These are phyloP conservation scores for Nematolebias whitei DNA, from an alignment of 2,113 vertebrate genomes.

Conservation along the genomic window DNA sequence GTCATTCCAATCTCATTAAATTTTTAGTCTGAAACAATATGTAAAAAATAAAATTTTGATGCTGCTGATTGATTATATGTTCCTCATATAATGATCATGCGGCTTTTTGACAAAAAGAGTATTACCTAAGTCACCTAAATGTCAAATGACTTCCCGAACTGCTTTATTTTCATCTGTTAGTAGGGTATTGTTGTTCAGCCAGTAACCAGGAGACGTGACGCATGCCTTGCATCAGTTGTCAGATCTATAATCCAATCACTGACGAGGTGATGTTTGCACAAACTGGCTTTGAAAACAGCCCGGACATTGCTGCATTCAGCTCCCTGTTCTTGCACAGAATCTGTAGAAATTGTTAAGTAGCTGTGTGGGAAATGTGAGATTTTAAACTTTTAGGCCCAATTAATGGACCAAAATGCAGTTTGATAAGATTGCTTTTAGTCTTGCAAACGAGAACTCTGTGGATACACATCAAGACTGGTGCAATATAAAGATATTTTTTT, in stretches of 20 bases:
- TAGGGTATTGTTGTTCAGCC: neutral
- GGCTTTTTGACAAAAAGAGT: neutral
- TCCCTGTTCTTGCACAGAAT: neutral
- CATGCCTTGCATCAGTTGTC: neutral
- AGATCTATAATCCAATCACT: neutral
- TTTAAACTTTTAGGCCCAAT: neutral
- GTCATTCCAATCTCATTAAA: conserved; percentile 52
- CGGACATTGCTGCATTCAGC: neutral
- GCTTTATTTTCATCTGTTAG: neutral
- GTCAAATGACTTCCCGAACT: neutral
- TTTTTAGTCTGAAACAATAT: conserved; percentile 55
- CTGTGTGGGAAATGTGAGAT: neutral
- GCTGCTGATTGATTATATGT: neutral
- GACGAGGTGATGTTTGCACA: neutral
- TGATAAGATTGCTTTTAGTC: no score
- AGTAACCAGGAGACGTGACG: neutral
- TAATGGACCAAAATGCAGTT: neutral
- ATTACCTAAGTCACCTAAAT: neutral
- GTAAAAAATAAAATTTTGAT: conserved; percentile 37
- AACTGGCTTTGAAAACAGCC: neutral
- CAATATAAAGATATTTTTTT: neutral
- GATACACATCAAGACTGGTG: neutral
- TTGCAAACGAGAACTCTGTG: no score
- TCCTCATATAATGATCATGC: neutral
- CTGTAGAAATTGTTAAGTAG: no score